Evolutionary conservation across 1,140 invertebrate genomes (phyloP), one percentile per base, ranked within the genome.

Genomic region (Odontomachus brunneus): DNA sequence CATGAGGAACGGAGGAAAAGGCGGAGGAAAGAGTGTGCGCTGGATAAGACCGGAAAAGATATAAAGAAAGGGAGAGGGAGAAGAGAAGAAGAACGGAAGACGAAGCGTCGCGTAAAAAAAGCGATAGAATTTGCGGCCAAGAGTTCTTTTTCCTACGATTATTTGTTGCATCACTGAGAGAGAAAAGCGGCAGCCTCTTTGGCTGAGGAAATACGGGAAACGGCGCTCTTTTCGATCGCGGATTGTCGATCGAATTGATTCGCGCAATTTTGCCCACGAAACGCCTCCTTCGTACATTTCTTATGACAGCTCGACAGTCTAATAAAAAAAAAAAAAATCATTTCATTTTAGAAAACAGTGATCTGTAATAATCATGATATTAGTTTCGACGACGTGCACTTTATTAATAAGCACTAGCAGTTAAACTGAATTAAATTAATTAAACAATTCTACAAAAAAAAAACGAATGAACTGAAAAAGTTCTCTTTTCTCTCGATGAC

Each of bases 1-100:
- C 71, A 69, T 65, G 73, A 82, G 62, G 84, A 89, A 69, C 33
- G 71, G 71, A 74, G 73, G 51, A 48, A 80, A 51, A 73, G 57
- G 74, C 59, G 19, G 29, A 11, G 59, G 51, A 51, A 55, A 75
- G 19, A 66, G 59, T 9, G 26, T 65, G n/a, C n/a, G n/a, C n/a
- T n/a, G n/a, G 84, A 83, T 85, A 78, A 67, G 69, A 72, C 53
- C 49, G 29, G 29, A 5, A 33, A 5, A 33, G 29, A 33, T 5
- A 33, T 2, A 33, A 33, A 33, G 29, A 5, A 84, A 78, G 63
- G n/a, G 44, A 49, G 44, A 69, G 44, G 19, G 3, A 44, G 24
- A 69, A 17, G 49, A 38, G 71, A 38, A 85, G 5, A 17, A 33
- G 29, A 33, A 5, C 12, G 76, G 22, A 38, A 65, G n/a, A 62